A percentile compares a stretch with the other conserved stretches of the same genome.
phyloP scores from a whole-genome alignment of 1,140 invertebrate species.

The Melanaphis sacchari region DNA sequence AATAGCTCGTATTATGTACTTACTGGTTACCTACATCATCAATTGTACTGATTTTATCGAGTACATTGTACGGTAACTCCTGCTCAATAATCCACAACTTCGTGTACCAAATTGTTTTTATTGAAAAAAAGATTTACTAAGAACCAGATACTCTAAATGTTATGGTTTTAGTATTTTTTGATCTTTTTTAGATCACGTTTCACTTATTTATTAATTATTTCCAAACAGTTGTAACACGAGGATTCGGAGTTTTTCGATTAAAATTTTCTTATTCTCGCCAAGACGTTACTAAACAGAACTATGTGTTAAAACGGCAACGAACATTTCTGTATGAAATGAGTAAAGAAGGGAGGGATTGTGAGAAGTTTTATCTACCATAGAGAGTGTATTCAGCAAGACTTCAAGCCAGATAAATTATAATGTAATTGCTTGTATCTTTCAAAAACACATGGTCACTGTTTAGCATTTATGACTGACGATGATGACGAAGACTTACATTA shows the following conservation, averaged over 20 bases:
- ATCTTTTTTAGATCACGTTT: neutral
- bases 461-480: neutral
- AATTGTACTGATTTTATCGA: neutral
- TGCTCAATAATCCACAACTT: neutral
- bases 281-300: neutral
- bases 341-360: neutral
- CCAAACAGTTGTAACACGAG: constrained; percentile 10
- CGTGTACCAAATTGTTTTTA: neutral
- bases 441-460: constrained; percentile 32
- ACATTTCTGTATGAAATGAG: neutral
- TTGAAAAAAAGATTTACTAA: neutral
- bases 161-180: neutral
- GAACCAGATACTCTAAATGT: neutral
- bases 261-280: neutral
- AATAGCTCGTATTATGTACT: neutral
- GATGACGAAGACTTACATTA: neutral
- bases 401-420: constrained; percentile 33
- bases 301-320: neutral
- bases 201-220: neutral
- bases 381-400: neutral
- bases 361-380: neutral
- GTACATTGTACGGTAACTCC: neutral
- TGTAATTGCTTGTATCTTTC: constrained; percentile 48
- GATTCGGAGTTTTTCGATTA: constrained; percentile 34
- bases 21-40: neutral